Conservation (phyloP, 2,888 invertebrate species). For the Drosophila yooni region DNA sequence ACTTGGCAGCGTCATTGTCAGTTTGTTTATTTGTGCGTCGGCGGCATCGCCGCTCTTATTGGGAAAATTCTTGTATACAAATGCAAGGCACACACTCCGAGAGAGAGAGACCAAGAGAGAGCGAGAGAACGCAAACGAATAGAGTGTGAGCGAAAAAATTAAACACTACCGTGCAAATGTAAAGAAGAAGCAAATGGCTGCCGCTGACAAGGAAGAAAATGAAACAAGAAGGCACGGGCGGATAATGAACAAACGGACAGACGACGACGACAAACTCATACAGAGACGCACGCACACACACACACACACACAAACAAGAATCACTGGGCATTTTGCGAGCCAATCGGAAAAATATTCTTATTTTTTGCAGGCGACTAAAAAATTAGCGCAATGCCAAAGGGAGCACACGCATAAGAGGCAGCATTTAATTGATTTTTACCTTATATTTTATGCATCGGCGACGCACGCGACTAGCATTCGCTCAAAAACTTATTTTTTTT, state of each 20-base stretch:
- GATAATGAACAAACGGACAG: conserved; percentile 52
- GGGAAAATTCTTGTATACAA: conserved; percentile 76
- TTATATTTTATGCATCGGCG: conserved; percentile 33
- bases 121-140: conserved; percentile 17
- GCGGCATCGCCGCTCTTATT: conserved; percentile 57
- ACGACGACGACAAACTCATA: conserved; percentile 23
- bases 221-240: conserved; percentile 61
- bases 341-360: conserved; percentile 52
- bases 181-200: conserved; percentile 74
- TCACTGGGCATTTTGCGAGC: conserved; percentile 36
- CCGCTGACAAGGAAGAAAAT: conserved; percentile 76
- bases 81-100: conserved; percentile 45
- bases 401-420: conserved; percentile 36
- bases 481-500: conserved; percentile 35
- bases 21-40: conserved; percentile 41
- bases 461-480: conserved; percentile 28
- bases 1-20: conserved; percentile 25
- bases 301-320: conserved; percentile 16
- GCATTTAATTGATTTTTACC: conserved; percentile 65
- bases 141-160: conserved; percentile 43
- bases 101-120: conserved; percentile 31
- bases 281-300: conserved; percentile 13
- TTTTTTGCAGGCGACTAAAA: conserved; percentile 29
- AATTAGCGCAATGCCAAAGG: conserved; percentile 12
- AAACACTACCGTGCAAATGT: conserved; percentile 52